Evolutionary conservation across 2,797 vertebrate species (phyloP), one percentile per base, ranked within the genome.

Genomic region (Cyclura pinguis): DNA sequence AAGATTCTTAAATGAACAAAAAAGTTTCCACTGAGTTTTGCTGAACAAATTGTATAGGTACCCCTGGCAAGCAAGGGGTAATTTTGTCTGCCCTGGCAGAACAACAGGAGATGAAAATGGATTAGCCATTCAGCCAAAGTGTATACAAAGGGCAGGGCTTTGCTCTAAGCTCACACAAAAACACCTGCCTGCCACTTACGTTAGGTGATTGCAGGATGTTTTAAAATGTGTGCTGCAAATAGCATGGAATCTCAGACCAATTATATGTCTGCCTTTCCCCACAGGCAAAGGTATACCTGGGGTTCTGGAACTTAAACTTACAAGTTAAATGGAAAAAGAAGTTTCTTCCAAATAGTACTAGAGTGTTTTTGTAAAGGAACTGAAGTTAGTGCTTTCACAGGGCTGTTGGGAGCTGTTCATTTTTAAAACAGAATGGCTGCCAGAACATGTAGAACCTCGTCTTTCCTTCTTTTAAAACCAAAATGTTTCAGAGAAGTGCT

Each of bases 11-110:
- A 94, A 93, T 91, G 88, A 95, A 92, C 89, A 90, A 95, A 78
- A 96, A 94, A 95, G 91, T 94, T 94, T 93, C 91, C 1, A 18
- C 90, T 93, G 93, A 87, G 87, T 96, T 84, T 94, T 97, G 93
- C 93, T 8, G 55, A 89, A 92, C 22, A 67, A n/a, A 80, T 92
- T 93, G 93, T 94, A 96, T 96, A 94, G 69, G 78, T 59, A 73
- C 74, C 94, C 94, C 74, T 10, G 47, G 76, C 0, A 10, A 94
- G 84, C 77, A 35, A 29, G 1, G 72, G 94, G 74, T 92, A 76
- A 1, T 94, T 96, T 27, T 88, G 93, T 35, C 87, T 90, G 91
- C 67, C 88, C 38, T 93, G 88, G 91, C 89, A 82, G 86, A 96
- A 92, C 96, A 92, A 93, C 42, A 1, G 95, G 95, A 93, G 85